Evolutionary conservation across 2,797 vertebrate species (phyloP).

Genomic region (Rhinogobio ventralis): DNA sequence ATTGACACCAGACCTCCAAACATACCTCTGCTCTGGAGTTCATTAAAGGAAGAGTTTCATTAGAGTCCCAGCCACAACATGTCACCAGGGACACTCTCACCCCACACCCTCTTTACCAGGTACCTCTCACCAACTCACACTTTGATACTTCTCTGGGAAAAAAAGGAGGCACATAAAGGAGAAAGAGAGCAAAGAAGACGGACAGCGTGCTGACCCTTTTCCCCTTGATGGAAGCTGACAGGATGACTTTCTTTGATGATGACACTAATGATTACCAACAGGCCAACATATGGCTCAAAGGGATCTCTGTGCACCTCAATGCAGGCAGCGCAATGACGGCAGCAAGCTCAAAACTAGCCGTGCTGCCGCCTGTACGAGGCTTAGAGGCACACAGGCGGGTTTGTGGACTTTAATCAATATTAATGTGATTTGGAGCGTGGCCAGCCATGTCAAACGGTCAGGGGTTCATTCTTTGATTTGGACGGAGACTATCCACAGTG

Average conservation of each 20-base stretch:
- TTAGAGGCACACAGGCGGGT: constrained; percentile 55
- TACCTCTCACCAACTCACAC: constrained; percentile 41
- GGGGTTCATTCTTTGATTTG: constrained; percentile 27
- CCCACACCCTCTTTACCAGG: constrained; percentile 36
- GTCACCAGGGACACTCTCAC: constrained; percentile 34
- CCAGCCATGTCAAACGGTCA: constrained; percentile 53
- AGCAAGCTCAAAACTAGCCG: constrained; percentile 48
- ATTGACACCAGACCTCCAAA: constrained; percentile 17
- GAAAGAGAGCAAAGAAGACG: constrained; percentile 32
- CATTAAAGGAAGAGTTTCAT: constrained; percentile 55
- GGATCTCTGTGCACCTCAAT: constrained; percentile 55
- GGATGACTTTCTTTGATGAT: constrained; percentile 56
- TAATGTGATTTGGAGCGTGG: constrained; percentile 57
- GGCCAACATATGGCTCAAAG: constrained; percentile 54
- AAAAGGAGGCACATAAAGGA: constrained; percentile 18
- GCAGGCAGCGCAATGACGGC: constrained; percentile 50
- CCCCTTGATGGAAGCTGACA: constrained; percentile 67
- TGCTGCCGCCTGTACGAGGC: constrained; percentile 37
- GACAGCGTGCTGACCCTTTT: constrained; percentile 67
- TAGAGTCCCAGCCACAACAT: constrained; percentile 43
- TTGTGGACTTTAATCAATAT: constrained; percentile 65
- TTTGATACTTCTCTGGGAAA: constrained; percentile 41
- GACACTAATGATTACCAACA: constrained; percentile 78
- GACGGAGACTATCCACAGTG: not conserved
- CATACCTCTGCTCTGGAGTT: constrained; percentile 11